Conservation (phyloP, 2,113 vertebrate species). For the Nothobranchius furzeri region DNA sequence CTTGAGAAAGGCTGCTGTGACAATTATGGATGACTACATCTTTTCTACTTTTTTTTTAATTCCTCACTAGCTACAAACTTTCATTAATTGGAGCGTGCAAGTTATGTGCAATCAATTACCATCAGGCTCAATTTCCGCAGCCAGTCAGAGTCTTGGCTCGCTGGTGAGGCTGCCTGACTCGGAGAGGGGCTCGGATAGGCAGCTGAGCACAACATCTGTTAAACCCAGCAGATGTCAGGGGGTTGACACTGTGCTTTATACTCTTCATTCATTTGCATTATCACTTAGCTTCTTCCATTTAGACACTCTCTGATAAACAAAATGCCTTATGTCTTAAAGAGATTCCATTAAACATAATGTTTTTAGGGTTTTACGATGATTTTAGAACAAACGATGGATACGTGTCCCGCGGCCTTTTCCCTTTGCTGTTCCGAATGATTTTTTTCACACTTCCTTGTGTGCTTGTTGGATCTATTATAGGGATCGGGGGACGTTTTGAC, state of each 20-base stretch:
- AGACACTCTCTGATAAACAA: constrained; percentile 30
- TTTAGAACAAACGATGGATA: constrained; percentile 8
- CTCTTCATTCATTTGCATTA: constrained; percentile 50
- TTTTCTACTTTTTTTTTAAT: constrained; percentile 47
- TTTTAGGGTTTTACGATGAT: constrained; percentile 31
- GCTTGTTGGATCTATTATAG: constrained; percentile 49
- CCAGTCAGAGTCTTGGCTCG: constrained; percentile 56
- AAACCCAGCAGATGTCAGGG: constrained; percentile 56
- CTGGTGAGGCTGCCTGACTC: constrained; percentile 45
- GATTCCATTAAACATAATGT: constrained; percentile 12
- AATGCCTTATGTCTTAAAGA: constrained; percentile 35
- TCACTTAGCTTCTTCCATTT: constrained; percentile 21
- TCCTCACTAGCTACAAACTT: constrained; percentile 51
- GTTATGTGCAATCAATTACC: constrained; percentile 61
- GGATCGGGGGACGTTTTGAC: constrained; percentile 48
- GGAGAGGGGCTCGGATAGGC: constrained; percentile 30
- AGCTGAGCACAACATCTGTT: constrained; percentile 45
- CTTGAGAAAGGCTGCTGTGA: constrained; percentile 61
- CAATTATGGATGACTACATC: constrained; percentile 55
- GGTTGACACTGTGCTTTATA: constrained; percentile 20
- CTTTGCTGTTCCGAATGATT: not conserved
- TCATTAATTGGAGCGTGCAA: constrained; percentile 57
- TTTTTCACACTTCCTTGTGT: constrained; percentile 23
- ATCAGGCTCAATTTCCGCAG: constrained; percentile 58
- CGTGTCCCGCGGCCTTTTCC: constrained; percentile 5